Conservation (phyloP, 2,888 invertebrate genomes). For the Dolomedes plantarius region DNA sequence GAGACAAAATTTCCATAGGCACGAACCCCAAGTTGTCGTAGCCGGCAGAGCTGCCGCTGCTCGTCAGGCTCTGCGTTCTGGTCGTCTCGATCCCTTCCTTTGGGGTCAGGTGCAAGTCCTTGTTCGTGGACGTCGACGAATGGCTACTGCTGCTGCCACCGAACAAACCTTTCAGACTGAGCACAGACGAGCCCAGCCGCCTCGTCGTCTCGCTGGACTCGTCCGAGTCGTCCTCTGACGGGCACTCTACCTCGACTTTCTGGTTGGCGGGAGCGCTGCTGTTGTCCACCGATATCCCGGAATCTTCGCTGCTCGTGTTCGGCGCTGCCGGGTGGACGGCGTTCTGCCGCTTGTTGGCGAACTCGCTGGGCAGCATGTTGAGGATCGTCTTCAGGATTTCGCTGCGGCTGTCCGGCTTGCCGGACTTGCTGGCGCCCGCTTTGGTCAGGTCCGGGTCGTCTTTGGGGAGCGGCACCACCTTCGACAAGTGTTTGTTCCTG, state of each 20-base stretch:
- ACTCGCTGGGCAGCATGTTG: slow-evolving; percentile 4
- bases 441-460: not conserved
- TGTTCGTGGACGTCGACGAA: slow-evolving; percentile 28
- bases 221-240: slow-evolving; percentile 33
- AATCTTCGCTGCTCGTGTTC: slow-evolving; percentile 27
- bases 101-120: slow-evolving; percentile 13
- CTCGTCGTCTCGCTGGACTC: slow-evolving; percentile 31
- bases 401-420: not conserved
- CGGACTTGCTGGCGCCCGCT: not conserved
- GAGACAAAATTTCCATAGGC: slow-evolving; percentile 35
- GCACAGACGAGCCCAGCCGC: slow-evolving; percentile 26
- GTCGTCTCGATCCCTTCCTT: slow-evolving; percentile 27
- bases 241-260: not conserved
- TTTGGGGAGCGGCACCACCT: not conserved
- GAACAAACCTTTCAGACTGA: slow-evolving; percentile 38
- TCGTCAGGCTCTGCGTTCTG: slow-evolving; percentile 25
- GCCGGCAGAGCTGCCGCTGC: slow-evolving; percentile 41
- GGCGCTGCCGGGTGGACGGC: slow-evolving; percentile 19
- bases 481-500: not conserved
- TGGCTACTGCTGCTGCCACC: slow-evolving; percentile 34
- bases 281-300: slow-evolving; percentile 29
- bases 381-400: slow-evolving; percentile 15
- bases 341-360: not conserved
- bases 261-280: not conserved
- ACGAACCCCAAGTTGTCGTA: slow-evolving; percentile 66